phyloP scores from a whole-genome alignment of 2,797 vertebrate genomes.

The Leucoraja ocellata region DNA sequence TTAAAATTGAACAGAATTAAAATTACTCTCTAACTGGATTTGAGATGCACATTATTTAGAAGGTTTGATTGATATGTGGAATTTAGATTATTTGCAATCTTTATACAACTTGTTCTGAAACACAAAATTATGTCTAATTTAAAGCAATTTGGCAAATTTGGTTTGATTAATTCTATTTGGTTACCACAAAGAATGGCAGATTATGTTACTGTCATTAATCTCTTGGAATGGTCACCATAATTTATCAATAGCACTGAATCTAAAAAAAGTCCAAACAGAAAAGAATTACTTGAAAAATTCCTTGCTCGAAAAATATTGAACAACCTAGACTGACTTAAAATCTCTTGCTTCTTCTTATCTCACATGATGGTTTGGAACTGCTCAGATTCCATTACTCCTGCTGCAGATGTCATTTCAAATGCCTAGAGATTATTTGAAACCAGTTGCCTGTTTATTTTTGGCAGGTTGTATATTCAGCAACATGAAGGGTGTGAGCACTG shows the following conservation, averaged over 20 bases:
- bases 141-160: not conserved
- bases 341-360: not conserved
- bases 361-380: not conserved
- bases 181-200: not conserved
- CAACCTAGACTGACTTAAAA: not conserved
- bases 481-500: not conserved
- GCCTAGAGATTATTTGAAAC: not conserved
- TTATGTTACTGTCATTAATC: not conserved
- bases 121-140: not conserved
- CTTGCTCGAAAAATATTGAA: not conserved
- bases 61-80: not conserved
- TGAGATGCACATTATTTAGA: not conserved
- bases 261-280: not conserved
- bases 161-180: not conserved
- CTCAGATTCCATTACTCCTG: not conserved
- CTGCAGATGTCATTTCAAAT: not conserved
- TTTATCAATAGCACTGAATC: not conserved
- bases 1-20: not conserved
- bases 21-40: not conserved
- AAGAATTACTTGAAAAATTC: not conserved
- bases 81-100: not conserved
- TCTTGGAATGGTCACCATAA: not conserved
- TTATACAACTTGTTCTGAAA: no score
- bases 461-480: not conserved
- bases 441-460: slow-evolving; percentile 24